These are phyloP conservation scores for Diaperis boleti DNA, from an alignment of 2,888 invertebrate species.

Conservation along the genomic window DNA sequence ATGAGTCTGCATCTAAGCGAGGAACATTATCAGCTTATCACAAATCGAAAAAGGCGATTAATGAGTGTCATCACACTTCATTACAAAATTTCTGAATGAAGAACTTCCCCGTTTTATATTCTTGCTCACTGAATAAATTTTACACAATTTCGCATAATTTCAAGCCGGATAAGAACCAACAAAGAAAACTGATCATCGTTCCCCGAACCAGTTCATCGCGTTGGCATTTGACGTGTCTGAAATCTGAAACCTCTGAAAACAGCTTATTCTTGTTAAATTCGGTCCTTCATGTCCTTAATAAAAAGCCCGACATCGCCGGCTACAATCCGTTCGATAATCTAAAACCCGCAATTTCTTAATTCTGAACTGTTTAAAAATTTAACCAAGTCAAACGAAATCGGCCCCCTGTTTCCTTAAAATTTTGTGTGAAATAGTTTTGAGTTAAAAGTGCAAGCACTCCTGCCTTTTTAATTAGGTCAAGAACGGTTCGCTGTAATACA, in stretches of 20 bases:
- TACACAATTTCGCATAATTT: constrained; percentile 4
- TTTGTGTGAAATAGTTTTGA: background rate
- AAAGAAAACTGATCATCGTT: constrained; percentile 26
- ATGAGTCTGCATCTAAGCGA: no score
- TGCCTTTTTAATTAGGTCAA: constrained; percentile 7
- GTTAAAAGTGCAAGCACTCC: background rate
- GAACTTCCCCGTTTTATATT: no score
- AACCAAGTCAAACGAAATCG: constrained; percentile 19
- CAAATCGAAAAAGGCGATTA: no score
- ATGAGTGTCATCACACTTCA: no score
- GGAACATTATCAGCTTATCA: no score
- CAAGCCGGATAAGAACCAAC: background rate
- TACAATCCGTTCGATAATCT: constrained; percentile 32
- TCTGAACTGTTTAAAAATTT: constrained; percentile 44
- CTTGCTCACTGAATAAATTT: constrained; percentile 13
- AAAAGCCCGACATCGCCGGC: constrained; percentile 29
- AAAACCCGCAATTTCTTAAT: constrained; percentile 23
- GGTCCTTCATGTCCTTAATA: constrained; percentile 35
- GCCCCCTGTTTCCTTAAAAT: constrained; percentile 14
- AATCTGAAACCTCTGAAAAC: constrained; percentile 40
- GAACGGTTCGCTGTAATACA: background rate
- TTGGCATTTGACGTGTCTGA: constrained; percentile 38
- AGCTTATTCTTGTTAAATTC: constrained; percentile 40
- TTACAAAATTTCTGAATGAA: no score
- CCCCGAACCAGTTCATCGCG: constrained; percentile 25